phyloP scores from a whole-genome alignment of 2,113 vertebrate genomes.

The Grammomys surdaster region DNA sequence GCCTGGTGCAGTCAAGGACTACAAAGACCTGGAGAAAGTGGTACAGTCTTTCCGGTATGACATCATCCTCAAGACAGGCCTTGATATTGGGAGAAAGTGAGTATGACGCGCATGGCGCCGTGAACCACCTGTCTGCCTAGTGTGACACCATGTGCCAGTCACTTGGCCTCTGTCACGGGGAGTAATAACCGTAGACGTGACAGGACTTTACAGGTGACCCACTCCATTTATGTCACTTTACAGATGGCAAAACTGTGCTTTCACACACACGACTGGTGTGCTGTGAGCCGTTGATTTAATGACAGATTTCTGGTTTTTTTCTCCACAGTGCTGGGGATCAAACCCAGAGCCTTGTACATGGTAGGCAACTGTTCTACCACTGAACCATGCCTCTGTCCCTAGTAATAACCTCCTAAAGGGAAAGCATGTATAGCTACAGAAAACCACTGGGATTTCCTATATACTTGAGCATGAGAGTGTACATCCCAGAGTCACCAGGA shows the following conservation, averaged over 20 bases:
- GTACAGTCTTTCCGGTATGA: constrained; percentile 95
- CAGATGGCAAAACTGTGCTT: not conserved
- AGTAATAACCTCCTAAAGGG: not conserved
- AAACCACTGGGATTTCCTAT: not conserved
- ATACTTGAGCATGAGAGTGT: not conserved
- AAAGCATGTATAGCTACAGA: not conserved
- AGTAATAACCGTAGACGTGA: not conserved
- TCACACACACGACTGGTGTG: not conserved
- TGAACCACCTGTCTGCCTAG: not conserved
- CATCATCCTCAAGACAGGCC: constrained; percentile 92
- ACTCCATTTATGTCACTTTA: not conserved
- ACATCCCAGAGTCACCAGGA: not conserved
- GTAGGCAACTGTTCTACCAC: not conserved
- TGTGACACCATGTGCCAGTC: not conserved
- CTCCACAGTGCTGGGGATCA: not conserved
- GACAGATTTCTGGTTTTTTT: no score
- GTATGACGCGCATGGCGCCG: constrained; percentile 71
- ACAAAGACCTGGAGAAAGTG: constrained; percentile 94
- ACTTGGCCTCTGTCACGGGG: not conserved
- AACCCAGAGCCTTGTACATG: not conserved
- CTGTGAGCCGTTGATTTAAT: not conserved
- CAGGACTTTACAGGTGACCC: not conserved
- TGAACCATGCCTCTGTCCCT: not conserved
- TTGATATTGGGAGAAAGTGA: constrained; percentile 96
- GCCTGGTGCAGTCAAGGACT: constrained; percentile 88